Conservation (phyloP, 1,140 invertebrate genomes). For the Goniozus legneri region DNA sequence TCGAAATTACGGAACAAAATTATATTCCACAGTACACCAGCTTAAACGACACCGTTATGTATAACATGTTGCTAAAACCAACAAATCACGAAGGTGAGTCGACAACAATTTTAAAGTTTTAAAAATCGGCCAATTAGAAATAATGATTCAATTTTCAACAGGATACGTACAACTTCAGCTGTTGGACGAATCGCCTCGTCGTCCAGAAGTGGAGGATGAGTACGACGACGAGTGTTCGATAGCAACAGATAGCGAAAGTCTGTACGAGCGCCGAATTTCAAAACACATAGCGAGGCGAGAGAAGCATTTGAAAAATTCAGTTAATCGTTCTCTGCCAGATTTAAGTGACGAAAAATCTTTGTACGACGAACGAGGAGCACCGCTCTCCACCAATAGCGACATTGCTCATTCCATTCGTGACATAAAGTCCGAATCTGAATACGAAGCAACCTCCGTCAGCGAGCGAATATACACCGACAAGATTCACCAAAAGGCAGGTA, state of each 20-base stretch:
- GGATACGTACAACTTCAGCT: conserved; percentile 58
- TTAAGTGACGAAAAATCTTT: conserved; percentile 12
- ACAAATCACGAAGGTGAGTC: conserved; percentile 57
- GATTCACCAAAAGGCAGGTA: too few relatives aligned
- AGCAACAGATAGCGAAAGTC: conserved; percentile 27
- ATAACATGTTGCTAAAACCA: conserved; percentile 65
- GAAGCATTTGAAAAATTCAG: too few relatives aligned
- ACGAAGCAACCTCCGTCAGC: conserved; percentile 5
- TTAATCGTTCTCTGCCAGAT: conserved; percentile 18
- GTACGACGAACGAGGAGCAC: conserved; percentile 2
- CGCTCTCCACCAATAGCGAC: background rate
- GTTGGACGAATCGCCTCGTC: conserved; percentile 43
- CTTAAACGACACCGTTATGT: conserved; percentile 60
- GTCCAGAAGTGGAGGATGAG: conserved; percentile 31
- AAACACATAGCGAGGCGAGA: too few relatives aligned
- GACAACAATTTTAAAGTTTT: background rate
- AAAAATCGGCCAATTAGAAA: background rate
- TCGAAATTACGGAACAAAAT: conserved; percentile 66
- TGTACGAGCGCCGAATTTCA: too few relatives aligned
- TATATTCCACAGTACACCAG: conserved; percentile 61
- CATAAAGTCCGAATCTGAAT: conserved; percentile 6
- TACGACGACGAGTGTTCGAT: conserved; percentile 21
- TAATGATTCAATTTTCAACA: conserved; percentile 24
- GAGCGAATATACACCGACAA: background rate
- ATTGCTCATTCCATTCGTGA: background rate